phyloP scores from a whole-genome alignment of 2,888 invertebrate species.

The Axea sp. region DNA sequence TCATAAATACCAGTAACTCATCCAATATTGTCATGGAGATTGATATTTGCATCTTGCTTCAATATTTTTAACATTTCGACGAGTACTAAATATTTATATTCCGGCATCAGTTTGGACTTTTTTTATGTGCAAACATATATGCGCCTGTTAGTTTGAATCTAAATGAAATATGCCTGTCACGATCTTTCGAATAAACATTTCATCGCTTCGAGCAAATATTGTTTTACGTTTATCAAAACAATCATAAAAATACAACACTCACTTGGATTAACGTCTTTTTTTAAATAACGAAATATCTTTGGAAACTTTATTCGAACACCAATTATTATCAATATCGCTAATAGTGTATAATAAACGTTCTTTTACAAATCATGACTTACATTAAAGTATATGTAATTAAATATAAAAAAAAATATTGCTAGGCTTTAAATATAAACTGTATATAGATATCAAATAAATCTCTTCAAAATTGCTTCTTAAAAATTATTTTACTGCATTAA shows the following conservation, averaged over 20 bases:
- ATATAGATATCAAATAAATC: slow-evolving; percentile 14
- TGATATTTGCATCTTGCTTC: slow-evolving; percentile 26
- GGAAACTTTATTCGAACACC: not conserved
- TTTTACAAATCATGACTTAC: too few relatives aligned
- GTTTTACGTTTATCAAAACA: slow-evolving; percentile 46
- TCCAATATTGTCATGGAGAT: slow-evolving; percentile 27
- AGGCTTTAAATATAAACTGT: too few relatives aligned
- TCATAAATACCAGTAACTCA: slow-evolving; percentile 21
- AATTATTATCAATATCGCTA: slow-evolving; percentile 1
- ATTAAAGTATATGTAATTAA: too few relatives aligned
- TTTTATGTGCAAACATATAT: slow-evolving; percentile 24
- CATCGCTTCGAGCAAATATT: slow-evolving; percentile 41
- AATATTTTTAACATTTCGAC: slow-evolving; percentile 31
- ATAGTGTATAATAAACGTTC: too few relatives aligned
- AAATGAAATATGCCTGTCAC: slow-evolving; percentile 48
- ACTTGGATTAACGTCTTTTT: slow-evolving; percentile 21
- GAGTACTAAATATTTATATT: slow-evolving; percentile 45
- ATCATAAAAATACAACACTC: slow-evolving; percentile 27
- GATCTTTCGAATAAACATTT: slow-evolving; percentile 47
- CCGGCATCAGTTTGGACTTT: slow-evolving; percentile 15
- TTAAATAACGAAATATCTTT: slow-evolving; percentile 15
- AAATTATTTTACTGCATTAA: too few relatives aligned
- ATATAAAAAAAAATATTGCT: too few relatives aligned
- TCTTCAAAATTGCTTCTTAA: slow-evolving; percentile 30
- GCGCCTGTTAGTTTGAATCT: slow-evolving; percentile 36